Percentiles rank a stretch among this genome's conserved stretches.
Evolutionary conservation across 2,797 vertebrate species (phyloP).

Genomic region (Silurus aristotelis): DNA sequence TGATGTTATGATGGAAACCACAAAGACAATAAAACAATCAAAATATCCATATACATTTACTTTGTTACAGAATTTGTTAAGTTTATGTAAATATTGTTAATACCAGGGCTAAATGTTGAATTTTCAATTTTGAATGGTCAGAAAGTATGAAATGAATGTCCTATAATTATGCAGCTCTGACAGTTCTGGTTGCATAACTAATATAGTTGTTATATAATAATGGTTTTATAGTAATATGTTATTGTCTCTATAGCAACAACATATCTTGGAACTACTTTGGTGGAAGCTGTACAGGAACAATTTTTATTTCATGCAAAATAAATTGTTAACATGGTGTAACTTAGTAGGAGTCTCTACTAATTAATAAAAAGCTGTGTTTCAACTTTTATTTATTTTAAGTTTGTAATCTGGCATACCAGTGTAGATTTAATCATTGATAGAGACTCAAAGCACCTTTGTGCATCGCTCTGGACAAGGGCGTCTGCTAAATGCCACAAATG

Average conservation of each 20-base stretch:
- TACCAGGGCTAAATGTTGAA: not conserved
- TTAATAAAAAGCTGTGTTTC: too few relatives aligned
- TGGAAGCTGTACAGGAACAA: not conserved
- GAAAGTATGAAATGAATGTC: not conserved
- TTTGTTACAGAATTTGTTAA: not conserved
- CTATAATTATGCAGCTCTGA: not conserved
- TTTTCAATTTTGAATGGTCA: not conserved
- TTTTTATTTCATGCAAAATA: not conserved
- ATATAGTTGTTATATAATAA: not conserved
- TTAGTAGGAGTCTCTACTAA: not conserved
- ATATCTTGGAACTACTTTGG: not conserved
- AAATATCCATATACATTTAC: not conserved
- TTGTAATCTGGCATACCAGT: too few relatives aligned
- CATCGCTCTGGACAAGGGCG: too few relatives aligned
- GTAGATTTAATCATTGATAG: too few relatives aligned
- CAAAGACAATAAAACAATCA: not conserved
- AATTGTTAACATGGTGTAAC: not conserved
- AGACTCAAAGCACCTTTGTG: too few relatives aligned
- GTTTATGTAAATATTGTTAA: not conserved
- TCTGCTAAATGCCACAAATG: too few relatives aligned
- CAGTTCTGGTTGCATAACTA: not conserved
- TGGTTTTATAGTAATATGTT: not conserved
- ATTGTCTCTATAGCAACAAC: not conserved
- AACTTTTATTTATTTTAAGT: too few relatives aligned
- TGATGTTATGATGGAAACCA: not conserved